These are phyloP conservation scores for Apodemus speciosus DNA, from an alignment of 2,113 vertebrate genomes.

Conservation along the genomic window DNA sequence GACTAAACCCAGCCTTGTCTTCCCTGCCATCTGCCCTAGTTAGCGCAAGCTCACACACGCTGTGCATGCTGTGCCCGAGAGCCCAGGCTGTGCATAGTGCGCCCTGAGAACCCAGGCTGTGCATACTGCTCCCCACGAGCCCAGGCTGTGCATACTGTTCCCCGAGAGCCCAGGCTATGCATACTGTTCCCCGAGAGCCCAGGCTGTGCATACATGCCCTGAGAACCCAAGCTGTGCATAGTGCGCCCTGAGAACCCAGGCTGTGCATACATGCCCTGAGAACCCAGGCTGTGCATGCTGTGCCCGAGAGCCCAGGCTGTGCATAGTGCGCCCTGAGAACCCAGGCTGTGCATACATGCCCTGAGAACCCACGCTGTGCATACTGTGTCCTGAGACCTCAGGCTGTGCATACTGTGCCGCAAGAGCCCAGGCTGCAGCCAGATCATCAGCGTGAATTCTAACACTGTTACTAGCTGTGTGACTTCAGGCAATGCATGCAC, in stretches of 20 bases:
- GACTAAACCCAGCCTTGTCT: background rate
- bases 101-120: background rate
- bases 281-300: background rate
- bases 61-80: too few relatives aligned
- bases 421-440: background rate
- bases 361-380: background rate
- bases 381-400: background rate
- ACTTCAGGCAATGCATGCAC: background rate
- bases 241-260: too few relatives aligned
- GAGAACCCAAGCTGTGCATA: background rate
- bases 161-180: too few relatives aligned
- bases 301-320: too few relatives aligned
- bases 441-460: rapidly evolving
- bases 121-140: background rate
- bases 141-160: background rate
- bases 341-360: too few relatives aligned
- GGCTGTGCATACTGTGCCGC: background rate
- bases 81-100: too few relatives aligned
- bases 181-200: too few relatives aligned
- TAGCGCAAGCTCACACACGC: background rate
- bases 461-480: conserved; percentile 42
- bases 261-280: background rate
- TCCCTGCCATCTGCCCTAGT: background rate
- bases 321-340: too few relatives aligned
- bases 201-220: background rate